Base-by-base conservation (phyloP, 2,797 vertebrate genomes). In the Lutjanus campechanus region DNA sequence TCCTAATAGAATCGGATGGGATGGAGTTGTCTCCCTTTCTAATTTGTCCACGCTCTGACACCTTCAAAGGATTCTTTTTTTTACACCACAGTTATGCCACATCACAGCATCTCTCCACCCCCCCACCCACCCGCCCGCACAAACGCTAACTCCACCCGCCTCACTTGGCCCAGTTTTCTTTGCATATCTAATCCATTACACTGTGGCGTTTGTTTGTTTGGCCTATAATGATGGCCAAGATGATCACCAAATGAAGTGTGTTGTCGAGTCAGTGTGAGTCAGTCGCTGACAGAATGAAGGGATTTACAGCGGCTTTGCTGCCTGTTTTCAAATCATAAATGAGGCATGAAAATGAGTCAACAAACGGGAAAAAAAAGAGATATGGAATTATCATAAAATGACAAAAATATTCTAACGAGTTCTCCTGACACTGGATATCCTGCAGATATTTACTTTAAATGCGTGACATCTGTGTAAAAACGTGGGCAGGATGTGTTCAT, bases 241-340 rank as follows among this genome's bases (percentile, higher is more conserved):
- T 80, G 77, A 85, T 84, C 75, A 76, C 65, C 84, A 73, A 80
- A 73, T 75, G 75, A 85, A 82, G 79, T 83, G 84, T 64, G 81
- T 46, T 77, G 82, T 88, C 9, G 65, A 84, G 77, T 79, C 78
- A 64, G 69, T 62, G 67, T 58, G 73, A 79, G 81, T 83, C 82
- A 80, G 76, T 71, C 1, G 8, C 76, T 75, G 69, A 85, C 83
- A 82, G 79, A 88, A 82, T 69, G 81, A 69, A 46, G 54, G 79
- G 85, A 87, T 90, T 90, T 85, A 71, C 63, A 16, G 81, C 54
- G 77, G 82, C 79, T 89, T 89, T 84, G 55, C 75, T 36, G 67
- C 1, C 44, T 69, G 79, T 65, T 85, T 86, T 82, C 64, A 82
- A 71, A 81, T 76, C 68, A 77, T 69, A 84, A 85, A 85, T 85